Base-by-base conservation (phyloP, 2,113 vertebrate species). In the Thamnaconus septentrionalis region DNA sequence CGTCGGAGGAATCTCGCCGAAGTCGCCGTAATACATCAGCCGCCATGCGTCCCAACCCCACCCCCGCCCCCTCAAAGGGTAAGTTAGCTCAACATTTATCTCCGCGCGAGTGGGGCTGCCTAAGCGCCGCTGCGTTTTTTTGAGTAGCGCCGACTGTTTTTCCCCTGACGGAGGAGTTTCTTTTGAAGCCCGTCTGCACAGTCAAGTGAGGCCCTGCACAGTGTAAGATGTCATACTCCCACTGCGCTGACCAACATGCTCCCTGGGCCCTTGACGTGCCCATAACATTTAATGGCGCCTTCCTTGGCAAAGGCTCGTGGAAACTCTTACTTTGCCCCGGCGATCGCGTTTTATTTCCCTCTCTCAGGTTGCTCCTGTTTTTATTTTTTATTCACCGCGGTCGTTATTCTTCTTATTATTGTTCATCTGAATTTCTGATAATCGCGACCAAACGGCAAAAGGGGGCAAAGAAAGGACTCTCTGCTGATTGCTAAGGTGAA, bases 201-300 rank as follows among this genome's bases (percentile, higher is more conserved):
- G 84, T 89, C 84, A 84, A 90, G 83, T 66, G 69, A 87, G 85
- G 90, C 86, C 88, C 92, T 92, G 91, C 81, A 78, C 87, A 91
- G 90, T 91, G 89, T 92, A 90, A 88, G 82, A 91, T 91, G 91
- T 91, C 91, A 87, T 89, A 80, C 84, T 90, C 86, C 86, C 87
- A 89, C 88, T 88, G 90, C 80, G 87, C 85, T 91, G 90, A 90
- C 90, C 92, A 88, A 83, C 85, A 73, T 85, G 83, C 86, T 81
- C 79, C 70, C 55, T 78, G 70, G 80, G 85, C 79, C 18, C 88
- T 89, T 83, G 79, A 86, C 92, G 91, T 88, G 89, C 90, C 91
- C 85, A 90, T 92, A 92, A 92, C 85, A 88, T 93, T 92, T 92
- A 91, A 92, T 87, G 88, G 82, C 78, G 81, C 81, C 84, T 90